Evolutionary conservation across 1,140 invertebrate species (phyloP).

Genomic region (Arctopsyche grandis): DNA sequence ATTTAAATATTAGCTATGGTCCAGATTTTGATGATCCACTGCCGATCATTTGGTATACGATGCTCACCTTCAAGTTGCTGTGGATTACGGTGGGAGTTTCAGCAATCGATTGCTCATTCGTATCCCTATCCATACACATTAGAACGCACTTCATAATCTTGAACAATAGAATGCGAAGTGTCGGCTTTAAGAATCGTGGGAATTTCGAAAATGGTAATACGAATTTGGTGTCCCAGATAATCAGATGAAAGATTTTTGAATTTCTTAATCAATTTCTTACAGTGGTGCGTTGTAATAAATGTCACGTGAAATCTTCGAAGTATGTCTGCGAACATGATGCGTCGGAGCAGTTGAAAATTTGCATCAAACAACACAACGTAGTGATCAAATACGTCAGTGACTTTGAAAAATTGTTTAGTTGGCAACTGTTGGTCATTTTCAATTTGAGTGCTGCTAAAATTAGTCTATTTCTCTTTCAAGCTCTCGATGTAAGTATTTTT

Average conservation of each 20-base stretch:
- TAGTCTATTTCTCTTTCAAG: constrained; percentile 10
- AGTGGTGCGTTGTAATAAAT: background rate
- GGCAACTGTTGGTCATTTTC: background rate
- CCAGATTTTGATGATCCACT: background rate
- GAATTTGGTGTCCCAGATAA: background rate
- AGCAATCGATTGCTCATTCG: background rate
- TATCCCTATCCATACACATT: background rate
- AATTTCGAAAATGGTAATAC: background rate
- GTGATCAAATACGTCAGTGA: background rate
- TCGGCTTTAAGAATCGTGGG: background rate
- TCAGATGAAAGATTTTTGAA: background rate
- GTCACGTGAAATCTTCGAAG: background rate
- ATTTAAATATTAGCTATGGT: background rate
- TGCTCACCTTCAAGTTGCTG: background rate
- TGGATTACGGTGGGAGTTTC: background rate
- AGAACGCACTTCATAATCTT: background rate
- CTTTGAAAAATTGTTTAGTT: constrained; percentile 7
- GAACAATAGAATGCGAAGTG: background rate
- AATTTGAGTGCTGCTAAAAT: constrained; percentile 5
- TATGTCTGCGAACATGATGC: background rate
- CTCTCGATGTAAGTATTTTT: background rate
- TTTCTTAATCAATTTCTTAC: constrained; percentile 9
- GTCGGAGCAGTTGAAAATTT: background rate
- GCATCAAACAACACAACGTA: constrained; percentile 5
- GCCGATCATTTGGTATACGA: background rate